Percentiles rank a stretch among this genome's conserved stretches.
These are phyloP conservation scores for Euzetes globulus DNA, from an alignment of 2,888 invertebrate species.

Conservation along the genomic window DNA sequence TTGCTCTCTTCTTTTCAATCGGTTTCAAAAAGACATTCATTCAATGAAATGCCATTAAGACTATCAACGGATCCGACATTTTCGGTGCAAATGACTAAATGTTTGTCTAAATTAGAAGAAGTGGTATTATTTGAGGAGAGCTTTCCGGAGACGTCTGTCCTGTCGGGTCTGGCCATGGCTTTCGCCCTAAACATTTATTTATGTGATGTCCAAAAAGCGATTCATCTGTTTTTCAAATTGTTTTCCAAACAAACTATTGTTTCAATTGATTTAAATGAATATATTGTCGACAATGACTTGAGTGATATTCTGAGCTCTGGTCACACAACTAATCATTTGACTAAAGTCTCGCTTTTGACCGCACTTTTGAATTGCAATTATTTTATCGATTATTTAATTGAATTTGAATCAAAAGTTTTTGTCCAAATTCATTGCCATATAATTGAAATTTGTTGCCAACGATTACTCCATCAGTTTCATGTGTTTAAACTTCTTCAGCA, in stretches of 20 bases:
- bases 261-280: background rate
- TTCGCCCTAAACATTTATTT: background rate
- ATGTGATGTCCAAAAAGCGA: background rate
- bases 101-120: constrained; percentile 15
- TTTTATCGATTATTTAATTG: constrained; percentile 15
- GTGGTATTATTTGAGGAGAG: background rate
- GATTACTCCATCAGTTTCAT: constrained; percentile 27
- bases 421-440: constrained; percentile 8
- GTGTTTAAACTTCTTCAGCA: constrained; percentile 22
- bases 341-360: constrained; percentile 14
- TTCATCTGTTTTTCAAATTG: constrained; percentile 1
- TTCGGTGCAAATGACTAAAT: background rate
- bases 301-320: background rate
- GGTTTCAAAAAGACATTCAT: background rate
- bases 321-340: background rate
- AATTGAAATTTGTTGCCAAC: constrained; percentile 1
- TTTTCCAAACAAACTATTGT: background rate
- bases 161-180: constrained; percentile 17
- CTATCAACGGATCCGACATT: background rate
- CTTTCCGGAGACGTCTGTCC: constrained; percentile 13
- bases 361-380: constrained; percentile 26
- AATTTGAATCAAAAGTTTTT: background rate
- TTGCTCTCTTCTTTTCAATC: constrained; percentile 15
- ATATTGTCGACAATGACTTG: background rate
- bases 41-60: background rate